Evolutionary conservation across 1,140 invertebrate genomes (phyloP).

Genomic region (Drosophila subpulchrella): DNA sequence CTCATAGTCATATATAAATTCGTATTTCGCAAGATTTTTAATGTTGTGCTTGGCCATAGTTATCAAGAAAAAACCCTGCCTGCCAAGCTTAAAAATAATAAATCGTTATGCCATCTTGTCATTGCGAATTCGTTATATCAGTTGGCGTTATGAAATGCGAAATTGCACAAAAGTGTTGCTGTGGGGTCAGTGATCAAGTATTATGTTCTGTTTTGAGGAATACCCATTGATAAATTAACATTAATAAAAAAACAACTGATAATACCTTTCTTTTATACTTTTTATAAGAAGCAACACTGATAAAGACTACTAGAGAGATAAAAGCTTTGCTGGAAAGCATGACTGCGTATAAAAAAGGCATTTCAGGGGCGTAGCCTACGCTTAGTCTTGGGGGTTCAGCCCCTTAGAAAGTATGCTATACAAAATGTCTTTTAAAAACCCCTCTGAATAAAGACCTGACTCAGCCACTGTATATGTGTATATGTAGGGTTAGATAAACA

Average conservation of each 20-base stretch:
- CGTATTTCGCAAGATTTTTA: conserved; percentile 22
- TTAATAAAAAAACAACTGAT: not conserved
- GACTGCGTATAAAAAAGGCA: conserved; percentile 3
- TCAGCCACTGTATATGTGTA: not conserved
- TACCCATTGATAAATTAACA: not conserved
- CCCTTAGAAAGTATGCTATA: no score
- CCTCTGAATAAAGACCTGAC: no score
- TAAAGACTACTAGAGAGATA: not conserved
- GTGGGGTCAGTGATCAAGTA: not conserved
- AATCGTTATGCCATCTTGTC: not conserved
- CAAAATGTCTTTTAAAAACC: no score
- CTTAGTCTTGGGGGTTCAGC: no score
- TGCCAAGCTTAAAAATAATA: conserved; percentile 24
- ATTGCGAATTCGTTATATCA: conserved; percentile 11
- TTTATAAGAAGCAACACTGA: not conserved
- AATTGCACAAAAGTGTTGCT: not conserved
- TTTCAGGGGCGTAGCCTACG: no score
- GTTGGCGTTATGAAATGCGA: conserved; percentile 8
- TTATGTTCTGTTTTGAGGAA: not conserved
- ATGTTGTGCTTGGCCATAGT: not conserved
- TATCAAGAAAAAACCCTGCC: not conserved
- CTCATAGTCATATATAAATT: not conserved
- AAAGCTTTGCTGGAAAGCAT: conserved; percentile 30
- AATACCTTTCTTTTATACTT: not conserved
- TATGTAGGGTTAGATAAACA: not conserved